A percentile compares a stretch with the other conserved stretches of the same genome.
Evolutionary conservation across 2,113 vertebrate genomes (phyloP).

Genomic region (Salvelinus alpinus): DNA sequence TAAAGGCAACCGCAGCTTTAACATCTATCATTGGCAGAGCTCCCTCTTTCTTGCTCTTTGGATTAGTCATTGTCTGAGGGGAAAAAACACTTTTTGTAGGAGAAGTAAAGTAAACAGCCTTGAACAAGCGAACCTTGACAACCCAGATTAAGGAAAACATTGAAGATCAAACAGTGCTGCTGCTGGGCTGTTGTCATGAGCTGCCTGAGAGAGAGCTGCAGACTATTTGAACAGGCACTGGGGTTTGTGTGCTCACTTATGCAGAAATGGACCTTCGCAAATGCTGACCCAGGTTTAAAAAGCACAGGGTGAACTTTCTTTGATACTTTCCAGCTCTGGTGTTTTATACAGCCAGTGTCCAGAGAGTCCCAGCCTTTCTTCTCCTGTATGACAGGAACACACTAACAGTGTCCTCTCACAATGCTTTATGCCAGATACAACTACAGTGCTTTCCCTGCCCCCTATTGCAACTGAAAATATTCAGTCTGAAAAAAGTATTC

Average conservation of each 20-base stretch:
- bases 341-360: slow-evolving; percentile 34
- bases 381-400: slow-evolving; percentile 20
- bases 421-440: slow-evolving; percentile 18
- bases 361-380: slow-evolving; percentile 18
- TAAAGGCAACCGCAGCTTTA: slow-evolving; percentile 82
- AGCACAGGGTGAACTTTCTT: slow-evolving; percentile 69
- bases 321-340: slow-evolving; percentile 49
- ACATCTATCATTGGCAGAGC: slow-evolving; percentile 77
- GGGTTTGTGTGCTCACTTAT: slow-evolving; percentile 91
- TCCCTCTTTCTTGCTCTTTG: slow-evolving; percentile 79
- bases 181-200: slow-evolving; percentile 96
- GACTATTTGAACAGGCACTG: slow-evolving; percentile 88
- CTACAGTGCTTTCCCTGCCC: slow-evolving; percentile 27
- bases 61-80: slow-evolving; percentile 92
- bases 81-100: slow-evolving; percentile 72
- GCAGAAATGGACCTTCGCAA: slow-evolving; percentile 94
- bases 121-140: slow-evolving; percentile 99
- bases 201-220: slow-evolving; percentile 82
- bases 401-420: slow-evolving; percentile 8
- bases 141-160: slow-evolving; percentile 98
- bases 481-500: not conserved
- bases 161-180: slow-evolving; percentile 97
- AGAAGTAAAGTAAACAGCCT: slow-evolving; percentile 97
- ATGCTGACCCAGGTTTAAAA: slow-evolving; percentile 84
- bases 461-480: slow-evolving; percentile 28